phyloP scores from a whole-genome alignment of 2,888 invertebrate genomes.

The Sphaerophoria taeniata region DNA sequence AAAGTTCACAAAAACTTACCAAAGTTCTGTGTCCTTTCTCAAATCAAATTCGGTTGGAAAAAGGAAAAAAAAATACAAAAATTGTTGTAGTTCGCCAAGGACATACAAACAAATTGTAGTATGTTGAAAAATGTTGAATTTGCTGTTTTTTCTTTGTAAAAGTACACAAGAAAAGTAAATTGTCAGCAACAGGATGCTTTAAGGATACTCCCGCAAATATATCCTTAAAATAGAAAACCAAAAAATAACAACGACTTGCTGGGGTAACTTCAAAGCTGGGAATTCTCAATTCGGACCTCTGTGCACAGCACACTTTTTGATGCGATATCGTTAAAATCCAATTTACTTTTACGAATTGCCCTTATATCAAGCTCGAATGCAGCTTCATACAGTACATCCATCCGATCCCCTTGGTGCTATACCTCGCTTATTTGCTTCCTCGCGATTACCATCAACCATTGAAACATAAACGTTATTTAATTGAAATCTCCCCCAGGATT shows the following conservation, averaged over 20 bases:
- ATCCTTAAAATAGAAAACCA: slow-evolving; percentile 30
- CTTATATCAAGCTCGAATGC: slow-evolving; percentile 66
- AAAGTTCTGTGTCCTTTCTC: slow-evolving; percentile 29
- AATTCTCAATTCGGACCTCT: slow-evolving; percentile 31
- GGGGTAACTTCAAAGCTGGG: background rate
- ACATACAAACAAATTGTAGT: slow-evolving; percentile 12
- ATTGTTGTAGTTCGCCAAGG: background rate
- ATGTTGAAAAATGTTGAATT: background rate
- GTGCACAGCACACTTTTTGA: slow-evolving; percentile 20
- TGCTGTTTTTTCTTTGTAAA: slow-evolving; percentile 22
- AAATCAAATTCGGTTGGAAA: slow-evolving; percentile 29
- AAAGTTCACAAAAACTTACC: slow-evolving; percentile 17
- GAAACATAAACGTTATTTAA: slow-evolving; percentile 71
- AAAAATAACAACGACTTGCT: slow-evolving; percentile 13
- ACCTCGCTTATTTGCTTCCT: background rate
- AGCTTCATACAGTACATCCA: too few relatives aligned
- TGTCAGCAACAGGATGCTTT: slow-evolving; percentile 72
- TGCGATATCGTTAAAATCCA: slow-evolving; percentile 73
- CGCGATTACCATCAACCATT: slow-evolving; percentile 55
- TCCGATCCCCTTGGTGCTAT: slow-evolving; percentile 28
- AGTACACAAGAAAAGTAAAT: slow-evolving; percentile 37
- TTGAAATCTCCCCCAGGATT: slow-evolving; percentile 58
- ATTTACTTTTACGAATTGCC: slow-evolving; percentile 73
- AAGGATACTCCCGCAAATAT: slow-evolving; percentile 40
- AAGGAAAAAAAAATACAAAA: slow-evolving; percentile 9